Evolutionary conservation across 2,797 vertebrate species (phyloP).

Genomic region (Sebastes vulpes): DNA sequence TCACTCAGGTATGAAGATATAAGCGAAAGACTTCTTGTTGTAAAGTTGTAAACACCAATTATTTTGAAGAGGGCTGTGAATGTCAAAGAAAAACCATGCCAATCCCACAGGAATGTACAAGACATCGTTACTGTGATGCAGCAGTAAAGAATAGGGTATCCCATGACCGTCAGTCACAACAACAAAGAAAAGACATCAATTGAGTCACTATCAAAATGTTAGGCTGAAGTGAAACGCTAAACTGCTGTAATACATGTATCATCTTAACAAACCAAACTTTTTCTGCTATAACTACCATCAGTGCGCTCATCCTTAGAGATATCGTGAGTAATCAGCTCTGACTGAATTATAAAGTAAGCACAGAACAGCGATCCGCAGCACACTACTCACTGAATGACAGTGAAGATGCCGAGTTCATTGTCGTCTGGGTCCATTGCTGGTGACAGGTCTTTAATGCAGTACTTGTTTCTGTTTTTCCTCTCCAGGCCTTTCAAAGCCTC

Average conservation of each 20-base stretch:
- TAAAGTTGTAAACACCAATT: constrained; percentile 9
- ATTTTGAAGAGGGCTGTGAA: constrained; percentile 2
- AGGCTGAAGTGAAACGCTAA: neutral
- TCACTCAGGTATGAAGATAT: neutral
- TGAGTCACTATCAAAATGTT: neutral
- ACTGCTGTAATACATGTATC: neutral
- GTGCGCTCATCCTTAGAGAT: neutral
- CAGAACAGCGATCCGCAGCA: constrained; percentile 10
- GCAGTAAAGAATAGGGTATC: neutral
- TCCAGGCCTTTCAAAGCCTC: constrained; percentile 50
- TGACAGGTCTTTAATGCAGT: constrained; percentile 53
- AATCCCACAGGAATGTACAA: neutral
- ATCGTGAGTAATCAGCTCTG: constrained; percentile 25
- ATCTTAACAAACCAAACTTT: neutral
- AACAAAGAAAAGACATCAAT: neutral
- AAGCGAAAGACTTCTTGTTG: neutral
- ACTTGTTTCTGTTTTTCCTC: constrained; percentile 51
- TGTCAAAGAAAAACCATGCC: neutral
- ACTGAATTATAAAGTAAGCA: constrained; percentile 27
- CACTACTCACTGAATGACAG: constrained; percentile 92
- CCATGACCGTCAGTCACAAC: neutral
- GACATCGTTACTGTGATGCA: neutral
- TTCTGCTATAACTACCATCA: neutral
- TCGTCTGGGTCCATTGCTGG: constrained; percentile 85
- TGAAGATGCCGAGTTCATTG: constrained; percentile 89